phyloP scores from a whole-genome alignment of 2,797 vertebrate genomes.

The Dendrocincla fuliginosa region DNA sequence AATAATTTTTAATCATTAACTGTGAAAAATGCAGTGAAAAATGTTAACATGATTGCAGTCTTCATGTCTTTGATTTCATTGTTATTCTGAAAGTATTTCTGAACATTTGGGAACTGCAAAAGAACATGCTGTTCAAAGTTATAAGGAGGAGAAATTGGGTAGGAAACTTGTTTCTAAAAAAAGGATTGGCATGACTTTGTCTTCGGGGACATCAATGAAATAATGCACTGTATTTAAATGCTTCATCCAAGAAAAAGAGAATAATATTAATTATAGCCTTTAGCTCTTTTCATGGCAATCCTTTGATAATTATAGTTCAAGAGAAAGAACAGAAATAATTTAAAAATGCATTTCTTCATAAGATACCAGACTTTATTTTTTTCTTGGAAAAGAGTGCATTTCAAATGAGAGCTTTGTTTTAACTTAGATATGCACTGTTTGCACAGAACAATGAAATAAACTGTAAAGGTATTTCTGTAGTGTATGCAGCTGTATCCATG shows the following conservation, averaged over 20 bases:
- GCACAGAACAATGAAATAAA: neutral
- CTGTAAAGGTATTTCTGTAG: neutral
- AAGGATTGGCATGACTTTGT: constrained; percentile 13
- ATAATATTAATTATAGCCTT: constrained; percentile 69
- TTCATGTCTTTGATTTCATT: neutral
- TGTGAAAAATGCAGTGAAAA: constrained; percentile 17
- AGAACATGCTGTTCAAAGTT: constrained; percentile 24
- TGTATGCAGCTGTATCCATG: neutral
- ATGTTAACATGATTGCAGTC: neutral
- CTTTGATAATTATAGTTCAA: constrained; percentile 67
- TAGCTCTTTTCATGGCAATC: constrained; percentile 55
- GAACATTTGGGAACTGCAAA: neutral
- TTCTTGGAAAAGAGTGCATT: neutral
- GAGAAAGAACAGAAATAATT: constrained; percentile 59
- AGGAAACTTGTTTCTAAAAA: constrained; percentile 47
- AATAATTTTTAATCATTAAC: constrained; percentile 15
- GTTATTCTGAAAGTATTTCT: constrained; percentile 12
- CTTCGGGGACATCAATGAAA: constrained; percentile 30
- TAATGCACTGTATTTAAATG: constrained; percentile 56
- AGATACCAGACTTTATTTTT: neutral
- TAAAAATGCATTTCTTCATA: constrained; percentile 34
- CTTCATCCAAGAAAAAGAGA: constrained; percentile 57
- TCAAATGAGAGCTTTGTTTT: neutral
- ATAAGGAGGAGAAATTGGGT: neutral
- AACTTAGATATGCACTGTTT: neutral